Evolutionary conservation across 2,888 invertebrate species (phyloP).

Genomic region (Microplitis manilae): DNA sequence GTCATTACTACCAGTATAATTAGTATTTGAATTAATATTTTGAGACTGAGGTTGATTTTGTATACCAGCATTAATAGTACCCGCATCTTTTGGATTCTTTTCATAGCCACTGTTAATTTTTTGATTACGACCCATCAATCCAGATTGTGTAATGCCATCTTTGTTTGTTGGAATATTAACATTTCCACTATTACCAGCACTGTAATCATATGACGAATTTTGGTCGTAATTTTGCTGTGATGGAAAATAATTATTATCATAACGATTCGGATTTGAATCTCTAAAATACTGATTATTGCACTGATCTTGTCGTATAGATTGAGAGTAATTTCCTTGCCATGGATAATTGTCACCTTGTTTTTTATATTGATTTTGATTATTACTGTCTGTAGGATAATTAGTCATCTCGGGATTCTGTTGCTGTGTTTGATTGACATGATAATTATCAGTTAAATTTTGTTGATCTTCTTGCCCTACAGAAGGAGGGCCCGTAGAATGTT

Average conservation of each 20-base stretch:
- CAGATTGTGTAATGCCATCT: slow-evolving; percentile 40
- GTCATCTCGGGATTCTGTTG: slow-evolving; percentile 46
- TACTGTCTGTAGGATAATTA: slow-evolving; percentile 54
- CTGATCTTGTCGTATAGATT: slow-evolving; percentile 61
- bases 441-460: slow-evolving; percentile 53
- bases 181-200: slow-evolving; percentile 33
- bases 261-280: slow-evolving; percentile 69
- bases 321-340: slow-evolving; percentile 71
- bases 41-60: slow-evolving; percentile 58
- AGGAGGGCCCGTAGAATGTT: slow-evolving; percentile 56
- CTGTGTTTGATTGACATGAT: slow-evolving; percentile 49
- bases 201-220: slow-evolving; percentile 41
- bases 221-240: slow-evolving; percentile 50
- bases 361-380: slow-evolving; percentile 57
- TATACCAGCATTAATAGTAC: slow-evolving; percentile 51
- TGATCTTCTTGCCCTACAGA: slow-evolving; percentile 52
- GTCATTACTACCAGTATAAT: slow-evolving; percentile 49
- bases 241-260: slow-evolving; percentile 70
- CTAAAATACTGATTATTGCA: slow-evolving; percentile 63
- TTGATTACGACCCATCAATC: slow-evolving; percentile 39
- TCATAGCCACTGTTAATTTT: slow-evolving; percentile 45
- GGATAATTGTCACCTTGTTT: slow-evolving; percentile 58
- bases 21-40: slow-evolving; percentile 51
- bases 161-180: slow-evolving; percentile 45
- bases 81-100: slow-evolving; percentile 57